Evolutionary conservation across 2,797 vertebrate species (phyloP).

Genomic region (Margarornis squamiger): DNA sequence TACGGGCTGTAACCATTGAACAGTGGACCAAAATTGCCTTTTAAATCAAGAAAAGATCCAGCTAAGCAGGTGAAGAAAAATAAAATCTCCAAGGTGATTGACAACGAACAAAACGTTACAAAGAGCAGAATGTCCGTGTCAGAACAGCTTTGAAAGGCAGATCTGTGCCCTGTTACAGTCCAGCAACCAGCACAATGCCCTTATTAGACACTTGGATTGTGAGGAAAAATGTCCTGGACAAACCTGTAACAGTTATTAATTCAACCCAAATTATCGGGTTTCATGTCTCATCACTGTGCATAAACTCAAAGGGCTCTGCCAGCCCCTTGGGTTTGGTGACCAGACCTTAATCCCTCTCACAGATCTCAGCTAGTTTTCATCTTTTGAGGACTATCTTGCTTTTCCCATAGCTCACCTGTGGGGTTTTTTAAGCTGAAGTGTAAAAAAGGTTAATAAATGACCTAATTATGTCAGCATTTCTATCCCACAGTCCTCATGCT

Average conservation of each 20-base stretch:
- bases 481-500: background rate
- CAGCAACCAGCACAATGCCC: conserved; percentile 6
- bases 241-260: conserved; percentile 7
- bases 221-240: background rate
- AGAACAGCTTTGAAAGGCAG: background rate
- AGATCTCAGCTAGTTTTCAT: background rate
- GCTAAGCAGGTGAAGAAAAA: background rate
- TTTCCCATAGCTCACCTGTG: background rate
- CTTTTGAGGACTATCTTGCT: background rate
- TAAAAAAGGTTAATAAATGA: conserved; percentile 48
- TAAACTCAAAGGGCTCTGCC: background rate
- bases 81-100: background rate
- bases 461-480: conserved; percentile 51
- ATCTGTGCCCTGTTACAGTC: background rate
- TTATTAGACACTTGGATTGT: background rate
- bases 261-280: background rate
- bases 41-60: conserved; percentile 38
- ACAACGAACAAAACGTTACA: conserved; percentile 19
- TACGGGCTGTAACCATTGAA: background rate
- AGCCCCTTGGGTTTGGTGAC: background rate
- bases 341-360: background rate
- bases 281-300: background rate
- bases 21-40: conserved; percentile 30
- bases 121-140: background rate
- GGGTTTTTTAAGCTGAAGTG: background rate